Conservation (phyloP, 2,797 vertebrate genomes). For the Octomys mimax region DNA sequence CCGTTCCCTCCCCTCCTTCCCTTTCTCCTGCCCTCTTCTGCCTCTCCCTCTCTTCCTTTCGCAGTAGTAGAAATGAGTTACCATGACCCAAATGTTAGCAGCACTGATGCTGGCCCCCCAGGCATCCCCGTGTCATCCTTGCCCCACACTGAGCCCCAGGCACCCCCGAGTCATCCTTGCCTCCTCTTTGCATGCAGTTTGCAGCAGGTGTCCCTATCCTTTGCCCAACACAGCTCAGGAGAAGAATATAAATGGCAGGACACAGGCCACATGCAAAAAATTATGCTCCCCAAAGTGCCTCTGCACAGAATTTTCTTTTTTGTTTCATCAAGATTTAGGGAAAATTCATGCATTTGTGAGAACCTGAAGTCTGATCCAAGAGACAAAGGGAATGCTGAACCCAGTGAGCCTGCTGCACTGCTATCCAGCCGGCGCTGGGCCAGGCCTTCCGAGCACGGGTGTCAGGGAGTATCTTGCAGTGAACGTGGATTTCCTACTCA, state of each 20-base stretch:
- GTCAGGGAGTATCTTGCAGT: neutral
- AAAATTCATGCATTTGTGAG: slow-evolving; percentile 54
- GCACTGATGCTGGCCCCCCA: neutral
- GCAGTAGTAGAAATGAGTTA: neutral
- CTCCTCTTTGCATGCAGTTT: neutral
- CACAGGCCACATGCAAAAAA: neutral
- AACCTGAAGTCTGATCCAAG: neutral
- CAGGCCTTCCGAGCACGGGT: neutral
- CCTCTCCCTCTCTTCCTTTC: neutral
- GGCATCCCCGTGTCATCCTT: too few relatives aligned
- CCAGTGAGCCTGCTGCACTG: neutral
- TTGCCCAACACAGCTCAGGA: neutral
- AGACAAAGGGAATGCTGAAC: slow-evolving; percentile 27
- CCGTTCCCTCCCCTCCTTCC: neutral
- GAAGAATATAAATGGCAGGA: neutral
- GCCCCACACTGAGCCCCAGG: neutral
- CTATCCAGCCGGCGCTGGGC: accelerated
- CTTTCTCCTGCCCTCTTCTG: too few relatives aligned
- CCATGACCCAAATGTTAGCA: neutral
- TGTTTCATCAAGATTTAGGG: slow-evolving; percentile 59
- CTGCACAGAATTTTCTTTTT: slow-evolving; percentile 51
- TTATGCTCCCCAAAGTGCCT: neutral
- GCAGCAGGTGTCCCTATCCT: neutral
- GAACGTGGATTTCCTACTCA: neutral
- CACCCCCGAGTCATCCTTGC: accelerated